Evolutionary conservation across 2,113 vertebrate genomes (phyloP), one percentile per base, ranked within the genome.

Genomic region (Cochlearius cochlearius): DNA sequence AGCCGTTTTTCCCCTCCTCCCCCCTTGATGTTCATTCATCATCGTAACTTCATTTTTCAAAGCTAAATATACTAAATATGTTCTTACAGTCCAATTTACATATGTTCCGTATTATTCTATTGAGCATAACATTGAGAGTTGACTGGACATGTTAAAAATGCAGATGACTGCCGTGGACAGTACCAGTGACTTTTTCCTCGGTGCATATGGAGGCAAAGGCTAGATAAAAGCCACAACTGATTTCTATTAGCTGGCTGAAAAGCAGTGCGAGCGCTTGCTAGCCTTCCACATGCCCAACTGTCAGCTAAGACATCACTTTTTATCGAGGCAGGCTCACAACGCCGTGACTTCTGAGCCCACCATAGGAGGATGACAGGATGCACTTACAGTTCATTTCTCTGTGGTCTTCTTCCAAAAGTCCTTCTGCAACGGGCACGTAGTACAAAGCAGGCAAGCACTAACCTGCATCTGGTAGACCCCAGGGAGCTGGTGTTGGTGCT

Each of bases 31-130:
- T 87, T 87, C 77, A 85, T 93, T 91, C 49, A 53, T 94, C 93
- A 82, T 82, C 62, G 17, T 75, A 94, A 78, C 91, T 85, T 93
- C 91, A 93, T 94, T 95, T 97, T 94, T 94, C 89, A 95, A 80
- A 93, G 30, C 41, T 90, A 69, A 94, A 93, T 66, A 53, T 43
- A 85, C 39, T 79, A 91, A 93, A 68, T 72, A 78, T 72, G 34
- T 89, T 94, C 64, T 75, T 75, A 78, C 10, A 56, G 53, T 63
- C 52, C 66, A 79, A 76, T 89, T 96, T 95, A 89, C 86, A 43
- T 96, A 59, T 91, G 90, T 93, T 90, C 84, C 90, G 6, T 94
- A 75, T 96, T 96, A 91, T 43, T 76, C 90, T 93, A 47, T 88
- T 82, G 94, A 96, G 91, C 96, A 81, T 76, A 95, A 75, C 30